A percentile compares a stretch with the other conserved stretches of the same genome.
phyloP scores from a whole-genome alignment of 2,888 invertebrate species.

The Eledona agricola region DNA sequence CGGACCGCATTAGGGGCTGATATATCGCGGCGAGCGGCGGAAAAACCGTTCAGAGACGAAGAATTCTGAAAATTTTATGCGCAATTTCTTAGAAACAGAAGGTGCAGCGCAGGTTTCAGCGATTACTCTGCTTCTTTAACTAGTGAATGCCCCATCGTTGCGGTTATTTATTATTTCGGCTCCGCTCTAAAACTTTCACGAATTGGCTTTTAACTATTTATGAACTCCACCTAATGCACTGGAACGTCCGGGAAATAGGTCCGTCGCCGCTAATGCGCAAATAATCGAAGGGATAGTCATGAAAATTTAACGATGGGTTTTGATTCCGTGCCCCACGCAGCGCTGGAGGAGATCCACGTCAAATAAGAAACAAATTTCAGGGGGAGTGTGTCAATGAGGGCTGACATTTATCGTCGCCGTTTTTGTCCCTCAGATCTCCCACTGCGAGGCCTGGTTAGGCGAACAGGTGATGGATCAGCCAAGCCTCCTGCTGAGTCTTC shows the following conservation, averaged over 20 bases:
- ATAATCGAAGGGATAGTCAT: conserved; percentile 11
- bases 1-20: conserved; percentile 43
- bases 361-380: no score
- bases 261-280: conserved; percentile 6
- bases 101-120: conserved; percentile 38
- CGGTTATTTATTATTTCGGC: conserved; percentile 34
- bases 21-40: conserved; percentile 40
- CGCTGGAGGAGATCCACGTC: no score
- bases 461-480: no score
- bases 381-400: no score
- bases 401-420: no score
- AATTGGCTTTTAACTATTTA: conserved; percentile 35
- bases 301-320: no score
- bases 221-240: conserved; percentile 26
- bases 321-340: no score
- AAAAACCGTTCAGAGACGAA: conserved; percentile 35
- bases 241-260: not conserved
- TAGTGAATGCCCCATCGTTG: conserved; percentile 32
- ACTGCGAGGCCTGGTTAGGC: no score
- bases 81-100: conserved; percentile 39
- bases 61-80: conserved; percentile 39
- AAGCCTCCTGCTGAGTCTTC: no score
- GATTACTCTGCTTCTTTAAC: conserved; percentile 38
- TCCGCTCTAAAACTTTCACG: conserved; percentile 28
- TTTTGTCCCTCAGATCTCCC: no score